Evolutionary conservation across 2,888 invertebrate genomes (phyloP).

Genomic region (Calephelis perditalis): DNA sequence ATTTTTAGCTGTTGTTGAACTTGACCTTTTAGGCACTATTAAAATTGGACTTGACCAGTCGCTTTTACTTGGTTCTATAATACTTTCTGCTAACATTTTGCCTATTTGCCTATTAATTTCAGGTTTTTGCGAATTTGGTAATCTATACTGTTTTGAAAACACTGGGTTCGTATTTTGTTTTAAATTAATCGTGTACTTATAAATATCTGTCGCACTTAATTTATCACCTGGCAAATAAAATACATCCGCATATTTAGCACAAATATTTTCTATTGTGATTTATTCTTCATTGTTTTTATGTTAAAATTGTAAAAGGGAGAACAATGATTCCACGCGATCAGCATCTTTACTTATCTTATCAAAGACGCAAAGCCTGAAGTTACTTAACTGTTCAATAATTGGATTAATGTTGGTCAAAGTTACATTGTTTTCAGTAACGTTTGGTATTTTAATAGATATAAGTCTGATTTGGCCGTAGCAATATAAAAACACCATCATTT

Average conservation of each 20-base stretch:
- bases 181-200: not conserved
- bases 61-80: slow-evolving; percentile 3
- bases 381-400: too few species aligned
- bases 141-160: not conserved
- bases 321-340: slow-evolving; percentile 3
- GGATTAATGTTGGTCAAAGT: too few species aligned
- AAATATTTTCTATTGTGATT: not conserved
- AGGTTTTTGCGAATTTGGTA: not conserved
- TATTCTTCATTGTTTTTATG: not conserved
- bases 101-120: not conserved
- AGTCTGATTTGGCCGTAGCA: not conserved
- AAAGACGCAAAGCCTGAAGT: not conserved
- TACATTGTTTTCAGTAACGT: too few species aligned
- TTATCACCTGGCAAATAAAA: not conserved
- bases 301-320: slow-evolving; percentile 3
- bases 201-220: not conserved
- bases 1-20: not conserved
- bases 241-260: not conserved
- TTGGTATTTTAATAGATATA: too few species aligned
- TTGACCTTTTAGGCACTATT: too few species aligned
- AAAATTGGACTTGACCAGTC: not conserved
- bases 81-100: not conserved
- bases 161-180: slow-evolving; percentile 4
- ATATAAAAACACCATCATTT: slow-evolving; percentile 5
- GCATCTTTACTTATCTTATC: slow-evolving; percentile 4